Conservation (phyloP, 2,888 invertebrate species). For the Leucoma salicis region DNA sequence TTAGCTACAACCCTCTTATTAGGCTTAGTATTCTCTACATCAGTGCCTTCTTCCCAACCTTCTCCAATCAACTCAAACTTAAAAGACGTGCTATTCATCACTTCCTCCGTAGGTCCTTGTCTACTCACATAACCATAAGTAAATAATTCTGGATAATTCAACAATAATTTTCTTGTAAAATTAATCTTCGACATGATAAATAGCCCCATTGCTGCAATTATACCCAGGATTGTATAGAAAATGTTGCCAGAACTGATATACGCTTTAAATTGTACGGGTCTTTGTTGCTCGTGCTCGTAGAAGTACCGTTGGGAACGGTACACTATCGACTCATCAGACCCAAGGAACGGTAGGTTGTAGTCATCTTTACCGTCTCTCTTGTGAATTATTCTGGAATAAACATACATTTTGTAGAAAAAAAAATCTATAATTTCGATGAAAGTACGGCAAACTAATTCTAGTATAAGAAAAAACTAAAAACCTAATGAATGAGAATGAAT, state of each 20-base stretch:
- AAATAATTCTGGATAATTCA: slow-evolving; percentile 78
- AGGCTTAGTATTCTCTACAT: slow-evolving; percentile 80
- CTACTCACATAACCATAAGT: slow-evolving; percentile 86
- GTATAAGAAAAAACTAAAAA: no score
- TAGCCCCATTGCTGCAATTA: slow-evolving; percentile 79
- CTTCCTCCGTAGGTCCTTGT: slow-evolving; percentile 84
- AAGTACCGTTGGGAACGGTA: slow-evolving; percentile 90
- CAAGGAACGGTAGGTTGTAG: slow-evolving; percentile 91
- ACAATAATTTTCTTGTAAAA: slow-evolving; percentile 43
- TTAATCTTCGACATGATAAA: slow-evolving; percentile 38
- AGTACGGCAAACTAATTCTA: no score
- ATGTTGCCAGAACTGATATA: slow-evolving; percentile 83
- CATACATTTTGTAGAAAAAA: not conserved
- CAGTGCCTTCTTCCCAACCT: slow-evolving; percentile 86
- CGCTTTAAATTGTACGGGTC: slow-evolving; percentile 90
- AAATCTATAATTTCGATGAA: no score
- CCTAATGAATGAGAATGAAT: no score
- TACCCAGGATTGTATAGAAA: slow-evolving; percentile 61
- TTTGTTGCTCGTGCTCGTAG: slow-evolving; percentile 84
- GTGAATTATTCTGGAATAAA: slow-evolving; percentile 76
- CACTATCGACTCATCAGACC: slow-evolving; percentile 92
- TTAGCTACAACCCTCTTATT: slow-evolving; percentile 84
- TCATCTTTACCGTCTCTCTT: slow-evolving; percentile 48
- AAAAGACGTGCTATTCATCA: slow-evolving; percentile 84
- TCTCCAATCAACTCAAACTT: slow-evolving; percentile 86